Conservation (phyloP, 2,888 invertebrate genomes). For the Conus canariensis region DNA sequence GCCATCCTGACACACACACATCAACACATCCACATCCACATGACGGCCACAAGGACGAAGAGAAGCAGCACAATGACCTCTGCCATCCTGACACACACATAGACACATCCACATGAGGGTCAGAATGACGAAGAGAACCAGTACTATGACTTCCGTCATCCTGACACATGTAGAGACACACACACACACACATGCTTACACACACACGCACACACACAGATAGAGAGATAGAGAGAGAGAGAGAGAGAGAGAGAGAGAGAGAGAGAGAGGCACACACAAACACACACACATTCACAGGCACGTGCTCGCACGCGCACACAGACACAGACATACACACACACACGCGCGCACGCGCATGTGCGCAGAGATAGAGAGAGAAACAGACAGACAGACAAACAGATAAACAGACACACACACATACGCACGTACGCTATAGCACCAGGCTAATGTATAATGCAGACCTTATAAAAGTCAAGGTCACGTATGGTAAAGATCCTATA, state of each 20-base stretch:
- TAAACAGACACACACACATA: no score
- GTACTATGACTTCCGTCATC: slow-evolving; percentile 61
- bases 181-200: no score
- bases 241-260: no score
- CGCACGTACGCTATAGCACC: background rate
- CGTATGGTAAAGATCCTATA: no score
- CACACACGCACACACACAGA: slow-evolving; percentile 51
- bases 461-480: background rate
- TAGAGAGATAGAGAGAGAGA: no score
- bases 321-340: slow-evolving; percentile 28
- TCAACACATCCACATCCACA: slow-evolving; percentile 67
- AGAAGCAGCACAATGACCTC: no score
- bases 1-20: slow-evolving; percentile 49
- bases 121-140: slow-evolving; percentile 52
- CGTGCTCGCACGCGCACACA: background rate
- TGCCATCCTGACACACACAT: no score
- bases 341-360: slow-evolving; percentile 9
- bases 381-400: no score
- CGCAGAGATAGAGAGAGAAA: background rate
- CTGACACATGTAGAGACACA: slow-evolving; percentile 37
- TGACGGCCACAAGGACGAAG: slow-evolving; percentile 37
- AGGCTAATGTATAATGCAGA: no score
- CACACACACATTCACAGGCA: background rate
- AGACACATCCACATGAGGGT: slow-evolving; percentile 63
- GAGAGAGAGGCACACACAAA: background rate